Evolutionary conservation across 2,888 invertebrate species (phyloP).

Genomic region (Ichneumon xanthorius): DNA sequence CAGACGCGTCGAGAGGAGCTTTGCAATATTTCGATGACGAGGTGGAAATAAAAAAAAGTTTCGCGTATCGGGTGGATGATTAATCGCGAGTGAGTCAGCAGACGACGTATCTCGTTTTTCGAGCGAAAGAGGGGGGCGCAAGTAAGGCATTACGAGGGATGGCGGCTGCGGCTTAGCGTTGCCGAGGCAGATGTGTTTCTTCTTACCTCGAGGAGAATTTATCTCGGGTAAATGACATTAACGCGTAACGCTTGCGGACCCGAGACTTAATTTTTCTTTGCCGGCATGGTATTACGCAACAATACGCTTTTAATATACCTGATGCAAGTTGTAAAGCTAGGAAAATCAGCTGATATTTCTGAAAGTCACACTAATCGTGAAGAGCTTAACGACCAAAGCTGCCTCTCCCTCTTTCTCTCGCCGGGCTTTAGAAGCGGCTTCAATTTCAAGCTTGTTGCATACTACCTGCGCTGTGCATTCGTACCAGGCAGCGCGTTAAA

Average conservation of each 20-base stretch:
- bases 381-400: neutral
- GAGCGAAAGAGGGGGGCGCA: conserved; percentile 22
- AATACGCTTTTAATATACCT: neutral
- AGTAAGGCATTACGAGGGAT: neutral
- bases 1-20: neutral
- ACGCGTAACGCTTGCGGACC: neutral
- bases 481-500: neutral
- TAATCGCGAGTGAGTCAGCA: conserved; percentile 51
- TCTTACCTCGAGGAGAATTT: neutral
- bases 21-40: neutral
- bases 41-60: neutral
- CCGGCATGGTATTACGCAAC: neutral
- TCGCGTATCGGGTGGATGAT: conserved; percentile 20
- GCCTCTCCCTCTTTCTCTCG: neutral
- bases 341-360: conserved; percentile 10
- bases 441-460: conserved; percentile 11
- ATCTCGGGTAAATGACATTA: neutral
- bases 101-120: neutral
- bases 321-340: neutral
- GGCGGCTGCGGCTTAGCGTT: conserved; percentile 6
- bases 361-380: neutral
- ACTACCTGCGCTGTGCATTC: conserved; percentile 4
- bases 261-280: neutral
- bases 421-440: neutral
- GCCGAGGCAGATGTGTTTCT: conserved; percentile 32